Evolutionary conservation across 2,888 invertebrate genomes (phyloP), one percentile per base, ranked within the genome.

Genomic region (Psococerastis gibbosa): DNA sequence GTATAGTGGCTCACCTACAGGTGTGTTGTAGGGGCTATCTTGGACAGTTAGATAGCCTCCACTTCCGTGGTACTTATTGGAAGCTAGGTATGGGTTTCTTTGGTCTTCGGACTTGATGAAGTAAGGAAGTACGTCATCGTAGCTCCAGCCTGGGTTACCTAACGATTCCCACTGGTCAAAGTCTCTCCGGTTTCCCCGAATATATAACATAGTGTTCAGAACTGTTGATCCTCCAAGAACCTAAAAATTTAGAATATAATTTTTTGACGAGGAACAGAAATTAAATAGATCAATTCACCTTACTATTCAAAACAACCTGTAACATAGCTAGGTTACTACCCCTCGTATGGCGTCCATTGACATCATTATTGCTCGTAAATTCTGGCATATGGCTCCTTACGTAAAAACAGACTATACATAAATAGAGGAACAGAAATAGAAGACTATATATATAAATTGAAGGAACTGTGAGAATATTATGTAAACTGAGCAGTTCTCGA

Each of bases 111-210:
- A 85, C 58, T 89, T 89, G 56, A 75, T 75, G 57, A 88, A 88
- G 55, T 87, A 88, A 0, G 78, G 78, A 27, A 89, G 59, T 0
- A 85, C 70, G 49, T 83, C 79, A 43, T 84, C 75, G 58, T 71
- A 87, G 1, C 79, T 73, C 94, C 94, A 94, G 2, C 91, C 91
- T 1, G 75, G 69, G 58, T 88, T 88, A 0, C 91, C 91, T 22
- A 78, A 66, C 0, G 71, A 67, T 31, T 79, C 82, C 92, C 92
- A 94, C 43, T 78, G 71, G 59, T 91, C 82, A 57, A 73, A 94
- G 60, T 92, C 91, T 1, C 80, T 66, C 45, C 72, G 70, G 59
- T 89, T 89, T 1, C 92, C 92, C 48, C 92, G 67, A 34, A 91
- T 75, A 58, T 94, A 92, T 0, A 89, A 68, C 89, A 91, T 89